Conservation (phyloP, 2,113 vertebrate species). For the Rhabdornis inornatus region DNA sequence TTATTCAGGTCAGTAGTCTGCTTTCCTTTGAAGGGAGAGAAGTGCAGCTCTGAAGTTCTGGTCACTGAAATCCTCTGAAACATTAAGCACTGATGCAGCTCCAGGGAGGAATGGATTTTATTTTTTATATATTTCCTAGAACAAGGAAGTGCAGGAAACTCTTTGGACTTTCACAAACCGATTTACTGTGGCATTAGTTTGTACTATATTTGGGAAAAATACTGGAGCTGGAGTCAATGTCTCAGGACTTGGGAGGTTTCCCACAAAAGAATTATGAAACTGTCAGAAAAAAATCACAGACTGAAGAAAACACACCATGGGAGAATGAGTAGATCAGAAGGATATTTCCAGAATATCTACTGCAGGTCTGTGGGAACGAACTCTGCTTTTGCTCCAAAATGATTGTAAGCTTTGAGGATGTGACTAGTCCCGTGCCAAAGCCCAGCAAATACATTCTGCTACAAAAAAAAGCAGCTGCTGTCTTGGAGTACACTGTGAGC, state of each 20-base stretch:
- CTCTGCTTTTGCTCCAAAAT: neutral
- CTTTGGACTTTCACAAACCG: neutral
- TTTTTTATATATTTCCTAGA: neutral
- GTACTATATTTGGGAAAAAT: neutral
- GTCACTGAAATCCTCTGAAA: neutral
- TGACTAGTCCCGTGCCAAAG: neutral
- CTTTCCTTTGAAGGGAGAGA: neutral
- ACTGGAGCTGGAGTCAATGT: neutral
- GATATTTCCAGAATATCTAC: constrained; percentile 13
- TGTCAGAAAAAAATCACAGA: neutral
- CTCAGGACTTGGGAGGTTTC: constrained; percentile 4
- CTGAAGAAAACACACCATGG: neutral
- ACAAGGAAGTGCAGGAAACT: neutral
- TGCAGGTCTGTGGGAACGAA: constrained; percentile 31
- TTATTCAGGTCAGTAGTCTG: neutral
- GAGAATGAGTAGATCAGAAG: constrained; percentile 14
- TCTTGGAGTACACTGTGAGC: neutral
- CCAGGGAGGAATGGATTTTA: neutral
- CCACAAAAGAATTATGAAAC: constrained; percentile 25
- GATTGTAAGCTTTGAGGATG: neutral
- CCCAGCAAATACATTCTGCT: neutral
- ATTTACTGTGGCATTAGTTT: neutral
- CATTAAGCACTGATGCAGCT: neutral
- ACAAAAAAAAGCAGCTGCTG: constrained; percentile 39
- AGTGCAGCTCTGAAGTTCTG: accelerated